These are phyloP conservation scores for Actinemys pallida DNA, from an alignment of 2,113 vertebrate genomes.

Conservation along the genomic window DNA sequence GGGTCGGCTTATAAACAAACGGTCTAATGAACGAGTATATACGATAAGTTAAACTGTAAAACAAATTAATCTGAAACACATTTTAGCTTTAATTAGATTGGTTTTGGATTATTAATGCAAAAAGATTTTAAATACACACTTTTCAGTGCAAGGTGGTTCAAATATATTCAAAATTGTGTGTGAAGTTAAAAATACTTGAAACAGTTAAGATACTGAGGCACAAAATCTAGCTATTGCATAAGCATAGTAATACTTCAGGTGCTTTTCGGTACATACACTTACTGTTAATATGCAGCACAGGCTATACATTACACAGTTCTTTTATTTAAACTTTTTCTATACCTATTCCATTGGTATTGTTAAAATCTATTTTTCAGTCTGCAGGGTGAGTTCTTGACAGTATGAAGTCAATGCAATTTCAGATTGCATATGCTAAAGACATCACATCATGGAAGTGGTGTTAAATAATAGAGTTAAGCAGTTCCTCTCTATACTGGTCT, in stretches of 20 bases:
- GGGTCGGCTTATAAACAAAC: too few relatives aligned
- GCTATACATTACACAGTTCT: not conserved
- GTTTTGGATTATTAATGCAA: not conserved
- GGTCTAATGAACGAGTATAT: too few relatives aligned
- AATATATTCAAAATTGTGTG: not conserved
- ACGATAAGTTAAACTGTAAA: not conserved
- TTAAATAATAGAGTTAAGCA: not conserved
- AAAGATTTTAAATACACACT: not conserved
- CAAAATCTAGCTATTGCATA: not conserved
- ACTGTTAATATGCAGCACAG: not conserved
- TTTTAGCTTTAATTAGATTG: not conserved
- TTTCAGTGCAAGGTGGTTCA: not conserved
- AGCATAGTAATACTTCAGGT: not conserved
- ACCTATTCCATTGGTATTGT: not conserved
- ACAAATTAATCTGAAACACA: not conserved
- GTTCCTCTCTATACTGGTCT: not conserved
- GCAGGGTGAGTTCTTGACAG: constrained; percentile 34
- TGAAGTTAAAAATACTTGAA: not conserved
- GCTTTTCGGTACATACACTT: not conserved
- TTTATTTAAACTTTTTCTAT: not conserved
- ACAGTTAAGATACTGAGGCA: not conserved
- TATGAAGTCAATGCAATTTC: not conserved
- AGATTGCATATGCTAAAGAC: not conserved
- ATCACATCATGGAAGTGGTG: not conserved
- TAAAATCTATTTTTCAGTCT: not conserved